These are phyloP conservation scores for Mionectes macconnelli DNA, from an alignment of 2,113 vertebrate species.

Conservation along the genomic window DNA sequence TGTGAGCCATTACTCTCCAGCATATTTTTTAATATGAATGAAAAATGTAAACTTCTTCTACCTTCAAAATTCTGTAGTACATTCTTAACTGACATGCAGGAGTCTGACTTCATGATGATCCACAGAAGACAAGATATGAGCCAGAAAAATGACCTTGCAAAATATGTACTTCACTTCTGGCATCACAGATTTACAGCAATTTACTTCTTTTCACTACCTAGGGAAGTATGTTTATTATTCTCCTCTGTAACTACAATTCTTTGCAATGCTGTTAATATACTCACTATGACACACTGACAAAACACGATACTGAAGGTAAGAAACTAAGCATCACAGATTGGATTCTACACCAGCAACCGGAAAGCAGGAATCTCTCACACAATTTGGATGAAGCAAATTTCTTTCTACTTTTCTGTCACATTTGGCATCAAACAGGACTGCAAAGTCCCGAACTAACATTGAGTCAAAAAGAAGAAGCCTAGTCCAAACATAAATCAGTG, in stretches of 20 bases:
- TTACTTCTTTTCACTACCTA: background rate
- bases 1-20: fast-evolving
- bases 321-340: background rate
- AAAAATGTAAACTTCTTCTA: background rate
- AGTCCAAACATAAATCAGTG: background rate
- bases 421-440: background rate
- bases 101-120: background rate
- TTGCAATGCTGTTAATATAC: background rate
- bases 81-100: background rate
- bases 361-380: background rate
- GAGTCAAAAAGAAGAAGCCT: background rate
- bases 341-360: background rate
- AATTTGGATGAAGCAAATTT: background rate
- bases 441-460: background rate
- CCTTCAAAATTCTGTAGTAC: background rate
- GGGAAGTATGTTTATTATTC: background rate
- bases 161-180: background rate
- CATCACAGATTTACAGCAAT: background rate
- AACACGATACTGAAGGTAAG: background rate
- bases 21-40: background rate
- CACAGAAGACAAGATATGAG: background rate
- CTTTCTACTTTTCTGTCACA: background rate
- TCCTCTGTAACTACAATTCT: background rate
- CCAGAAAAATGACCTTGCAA: background rate
- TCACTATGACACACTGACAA: background rate